Base-by-base conservation (phyloP, 2,888 invertebrate genomes). In the Plebejus anna region DNA sequence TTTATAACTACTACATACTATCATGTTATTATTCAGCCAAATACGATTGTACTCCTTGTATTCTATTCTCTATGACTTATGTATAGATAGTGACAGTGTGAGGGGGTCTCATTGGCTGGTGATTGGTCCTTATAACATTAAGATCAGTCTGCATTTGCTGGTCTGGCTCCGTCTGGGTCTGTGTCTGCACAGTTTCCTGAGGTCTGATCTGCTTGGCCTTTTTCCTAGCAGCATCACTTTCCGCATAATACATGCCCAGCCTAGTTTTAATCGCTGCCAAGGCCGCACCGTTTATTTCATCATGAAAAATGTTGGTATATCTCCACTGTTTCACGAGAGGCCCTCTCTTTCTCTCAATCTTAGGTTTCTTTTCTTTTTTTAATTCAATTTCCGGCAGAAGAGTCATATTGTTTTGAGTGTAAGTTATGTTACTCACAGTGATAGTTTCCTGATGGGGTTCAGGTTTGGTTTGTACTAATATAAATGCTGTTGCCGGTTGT, bases 291-390 rank as follows among this genome's bases (percentile, higher is more conserved):
- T 94, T 94, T 4, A 94, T 94, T 82, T 94, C 94, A 83, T 94
- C 94, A 85, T 95, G 95, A 80, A 95, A 95, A 81, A 94, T 92
- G 82, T 94, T 94, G 28, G 94, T 94, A 80, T 95, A 95, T 79
- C 94, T 87, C 95, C 95, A 95, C 79, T 94, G 94, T 81, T 94
- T 95, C 0, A 95, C 94, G 70, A 91, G 81, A 75, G 94, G 94
- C 4, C 94, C 92, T 79, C 87, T 87, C 81, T 88, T 90, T 80
- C 90, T 88, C 79, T 93, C 90, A 80, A 90, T 94, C 79, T 91
- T 93, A n/a, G 87, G 78, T 84, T 89, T 91, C 61, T 88, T 89
- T 75, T 86, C 83, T 32, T 82, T 80, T 79, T 89, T 89, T 70
- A 80, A 84, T 73, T 81, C 78, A 76, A 77, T 73, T 32, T 81